phyloP scores from a whole-genome alignment of 2,797 vertebrate species.

The Sylvilagus floridanus region DNA sequence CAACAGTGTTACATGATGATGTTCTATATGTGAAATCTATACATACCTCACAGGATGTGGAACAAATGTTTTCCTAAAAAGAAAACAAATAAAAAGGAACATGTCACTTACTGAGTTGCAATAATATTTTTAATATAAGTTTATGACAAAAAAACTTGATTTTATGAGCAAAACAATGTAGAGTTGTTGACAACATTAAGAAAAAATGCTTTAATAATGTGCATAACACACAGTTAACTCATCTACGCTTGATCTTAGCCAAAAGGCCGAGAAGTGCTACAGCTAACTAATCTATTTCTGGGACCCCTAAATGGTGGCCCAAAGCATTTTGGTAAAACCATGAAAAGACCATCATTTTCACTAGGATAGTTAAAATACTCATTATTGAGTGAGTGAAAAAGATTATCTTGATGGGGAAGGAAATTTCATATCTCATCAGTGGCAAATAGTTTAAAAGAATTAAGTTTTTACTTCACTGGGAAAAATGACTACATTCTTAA shows the following conservation, averaged over 20 bases:
- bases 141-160: background rate
- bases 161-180: background rate
- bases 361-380: background rate
- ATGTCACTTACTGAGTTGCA: background rate
- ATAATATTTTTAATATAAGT: background rate
- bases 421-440: background rate
- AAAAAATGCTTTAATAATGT: background rate
- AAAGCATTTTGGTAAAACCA: conserved; percentile 1
- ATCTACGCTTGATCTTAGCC: background rate
- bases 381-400: background rate
- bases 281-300: background rate
- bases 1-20: background rate
- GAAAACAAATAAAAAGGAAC: background rate
- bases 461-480: conserved; percentile 43
- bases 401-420: conserved; percentile 1
- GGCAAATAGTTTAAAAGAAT: conserved; percentile 22
- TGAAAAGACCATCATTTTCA: background rate
- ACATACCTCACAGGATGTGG: background rate
- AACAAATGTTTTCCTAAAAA: background rate
- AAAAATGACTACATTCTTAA: background rate
- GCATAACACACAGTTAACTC: background rate
- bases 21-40: background rate
- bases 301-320: background rate
- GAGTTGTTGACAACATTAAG: background rate
- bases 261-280: too few relatives aligned